Conservation (phyloP, 2,797 vertebrate species). For the Luscinia luscinia region DNA sequence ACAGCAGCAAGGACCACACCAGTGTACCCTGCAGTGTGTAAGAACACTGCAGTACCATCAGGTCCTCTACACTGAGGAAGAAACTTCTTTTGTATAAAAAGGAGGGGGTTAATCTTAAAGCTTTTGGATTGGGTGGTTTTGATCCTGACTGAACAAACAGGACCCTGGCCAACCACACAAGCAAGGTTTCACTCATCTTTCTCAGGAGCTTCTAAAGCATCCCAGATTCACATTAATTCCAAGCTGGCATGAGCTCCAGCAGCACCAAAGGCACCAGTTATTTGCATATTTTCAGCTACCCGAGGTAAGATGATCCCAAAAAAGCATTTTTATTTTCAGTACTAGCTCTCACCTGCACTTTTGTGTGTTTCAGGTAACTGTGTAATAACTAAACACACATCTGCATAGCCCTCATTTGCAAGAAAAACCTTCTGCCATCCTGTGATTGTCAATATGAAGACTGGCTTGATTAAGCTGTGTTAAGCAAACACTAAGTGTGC, state of each 20-base stretch:
- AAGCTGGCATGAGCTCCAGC: not conserved
- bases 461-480: slow-evolving; percentile 33
- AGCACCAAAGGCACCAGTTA: not conserved
- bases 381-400: not conserved
- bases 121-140: not conserved
- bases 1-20: not conserved
- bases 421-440: not conserved
- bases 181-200: not conserved
- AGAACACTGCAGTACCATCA: not conserved
- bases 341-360: not conserved
- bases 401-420: not conserved
- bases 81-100: not conserved
- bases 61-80: not conserved
- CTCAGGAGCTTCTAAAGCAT: not conserved
- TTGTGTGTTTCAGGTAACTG: not conserved
- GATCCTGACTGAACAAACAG: not conserved
- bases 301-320: not conserved
- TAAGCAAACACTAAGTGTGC: slow-evolving; percentile 2
- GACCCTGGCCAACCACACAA: not conserved
- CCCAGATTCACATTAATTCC: not conserved
- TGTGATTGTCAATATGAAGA: not conserved
- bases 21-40: not conserved
- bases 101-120: not conserved
- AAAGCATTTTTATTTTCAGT: not conserved
- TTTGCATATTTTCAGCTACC: not conserved